phyloP scores from a whole-genome alignment of 2,888 invertebrate genomes.

The Dasysyrphus tricinctus region DNA sequence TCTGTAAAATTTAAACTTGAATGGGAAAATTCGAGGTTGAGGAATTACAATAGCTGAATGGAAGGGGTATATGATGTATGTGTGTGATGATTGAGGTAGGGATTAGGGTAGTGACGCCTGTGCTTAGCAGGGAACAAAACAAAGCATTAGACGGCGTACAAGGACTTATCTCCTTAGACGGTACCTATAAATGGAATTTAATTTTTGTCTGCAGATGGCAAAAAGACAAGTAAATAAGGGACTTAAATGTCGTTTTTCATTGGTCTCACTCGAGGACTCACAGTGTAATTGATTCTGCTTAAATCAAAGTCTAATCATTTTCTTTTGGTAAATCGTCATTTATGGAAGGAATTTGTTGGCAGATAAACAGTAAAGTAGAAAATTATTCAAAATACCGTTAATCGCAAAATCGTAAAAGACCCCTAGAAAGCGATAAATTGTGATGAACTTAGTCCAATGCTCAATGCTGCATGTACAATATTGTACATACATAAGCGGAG shows the following conservation, averaged over 20 bases:
- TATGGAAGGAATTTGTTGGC: too few species aligned
- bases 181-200: constrained; percentile 29
- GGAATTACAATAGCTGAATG: constrained; percentile 46
- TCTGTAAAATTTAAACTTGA: constrained; percentile 53
- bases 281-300: neutral
- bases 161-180: constrained; percentile 43
- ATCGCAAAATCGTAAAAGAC: too few species aligned
- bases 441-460: too few species aligned
- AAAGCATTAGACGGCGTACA: constrained; percentile 26
- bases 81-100: constrained; percentile 31
- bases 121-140: constrained; percentile 39
- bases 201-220: constrained; percentile 46
- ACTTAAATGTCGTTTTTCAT: neutral
- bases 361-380: too few species aligned
- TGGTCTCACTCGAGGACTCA: neutral
- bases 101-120: constrained; percentile 44
- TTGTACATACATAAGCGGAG: too few species aligned
- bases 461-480: too few species aligned
- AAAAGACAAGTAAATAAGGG: neutral
- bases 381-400: too few species aligned
- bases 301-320: neutral
- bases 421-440: too few species aligned
- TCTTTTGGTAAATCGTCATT: too few species aligned
- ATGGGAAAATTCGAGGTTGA: constrained; percentile 42
- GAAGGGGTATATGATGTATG: neutral